Evolutionary conservation across 2,888 invertebrate genomes (phyloP).

Genomic region (Platycnemis pennipes): DNA sequence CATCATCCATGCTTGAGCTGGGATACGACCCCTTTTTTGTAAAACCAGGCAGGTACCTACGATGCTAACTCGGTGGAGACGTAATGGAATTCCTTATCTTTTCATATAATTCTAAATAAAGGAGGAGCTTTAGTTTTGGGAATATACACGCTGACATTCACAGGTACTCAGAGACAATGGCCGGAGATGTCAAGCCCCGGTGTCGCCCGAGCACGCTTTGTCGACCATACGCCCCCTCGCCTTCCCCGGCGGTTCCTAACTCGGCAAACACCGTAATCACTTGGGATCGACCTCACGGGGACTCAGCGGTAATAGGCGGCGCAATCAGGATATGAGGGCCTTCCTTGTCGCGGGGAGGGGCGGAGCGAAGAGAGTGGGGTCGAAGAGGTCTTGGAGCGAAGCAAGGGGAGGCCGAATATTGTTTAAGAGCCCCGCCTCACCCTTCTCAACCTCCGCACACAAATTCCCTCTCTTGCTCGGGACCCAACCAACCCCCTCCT

Average conservation of each 20-base stretch:
- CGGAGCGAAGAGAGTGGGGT: neutral
- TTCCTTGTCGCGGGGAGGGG: neutral
- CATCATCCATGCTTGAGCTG: too few relatives aligned
- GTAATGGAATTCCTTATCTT: too few relatives aligned
- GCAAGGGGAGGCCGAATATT: neutral
- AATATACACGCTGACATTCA: too few relatives aligned
- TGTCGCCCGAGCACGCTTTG: neutral
- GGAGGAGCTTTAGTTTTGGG: too few relatives aligned
- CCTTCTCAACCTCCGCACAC: neutral
- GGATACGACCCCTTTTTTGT: too few relatives aligned
- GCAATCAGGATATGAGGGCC: neutral
- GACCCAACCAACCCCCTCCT: neutral
- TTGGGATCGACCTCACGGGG: neutral
- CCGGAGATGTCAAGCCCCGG: neutral
- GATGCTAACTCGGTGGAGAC: too few relatives aligned
- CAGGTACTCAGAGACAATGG: too few relatives aligned
- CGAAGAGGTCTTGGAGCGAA: too few relatives aligned
- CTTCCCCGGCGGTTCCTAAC: neutral
- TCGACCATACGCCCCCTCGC: too few relatives aligned
- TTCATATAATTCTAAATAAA: too few relatives aligned
- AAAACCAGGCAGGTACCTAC: too few relatives aligned
- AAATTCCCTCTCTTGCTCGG: neutral
- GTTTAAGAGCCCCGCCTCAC: neutral
- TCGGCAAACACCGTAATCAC: conserved; percentile 11
- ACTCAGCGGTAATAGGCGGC: neutral